phyloP scores from a whole-genome alignment of 2,888 invertebrate genomes.

The Papilio demoleus region DNA sequence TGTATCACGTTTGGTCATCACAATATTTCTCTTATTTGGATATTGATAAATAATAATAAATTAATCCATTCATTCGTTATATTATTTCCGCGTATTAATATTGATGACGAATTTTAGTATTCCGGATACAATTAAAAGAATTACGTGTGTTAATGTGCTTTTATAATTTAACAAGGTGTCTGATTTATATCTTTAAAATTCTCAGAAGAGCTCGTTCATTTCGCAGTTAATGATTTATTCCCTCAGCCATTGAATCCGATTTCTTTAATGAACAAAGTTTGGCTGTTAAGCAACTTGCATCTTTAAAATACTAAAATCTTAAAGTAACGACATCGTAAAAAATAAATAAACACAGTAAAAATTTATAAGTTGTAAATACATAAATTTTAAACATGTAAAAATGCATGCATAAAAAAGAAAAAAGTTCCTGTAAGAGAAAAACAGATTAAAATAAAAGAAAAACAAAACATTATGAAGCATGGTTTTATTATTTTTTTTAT shows the following conservation, averaged over 20 bases:
- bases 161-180: too few species aligned
- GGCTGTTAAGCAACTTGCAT: too few species aligned
- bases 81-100: too few species aligned
- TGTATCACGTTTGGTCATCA: too few species aligned
- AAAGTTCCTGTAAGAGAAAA: neutral
- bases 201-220: neutral
- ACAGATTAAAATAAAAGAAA: constrained; percentile 7
- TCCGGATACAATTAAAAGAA: too few species aligned
- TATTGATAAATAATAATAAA: too few species aligned
- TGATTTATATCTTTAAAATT: neutral
- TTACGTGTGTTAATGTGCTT: too few species aligned
- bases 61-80: too few species aligned
- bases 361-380: neutral
- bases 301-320: too few species aligned
- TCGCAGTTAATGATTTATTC: neutral
- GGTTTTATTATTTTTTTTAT: constrained; percentile 1
- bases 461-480: neutral
- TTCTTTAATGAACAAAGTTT: neutral
- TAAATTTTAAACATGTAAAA: neutral
- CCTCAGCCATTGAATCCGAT: neutral
- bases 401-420: neutral
- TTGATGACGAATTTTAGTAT: too few species aligned
- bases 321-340: neutral
- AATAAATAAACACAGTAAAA: neutral
- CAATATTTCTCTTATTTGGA: too few species aligned